phyloP scores from a whole-genome alignment of 2,888 invertebrate species.

The Pegoplata infirma region DNA sequence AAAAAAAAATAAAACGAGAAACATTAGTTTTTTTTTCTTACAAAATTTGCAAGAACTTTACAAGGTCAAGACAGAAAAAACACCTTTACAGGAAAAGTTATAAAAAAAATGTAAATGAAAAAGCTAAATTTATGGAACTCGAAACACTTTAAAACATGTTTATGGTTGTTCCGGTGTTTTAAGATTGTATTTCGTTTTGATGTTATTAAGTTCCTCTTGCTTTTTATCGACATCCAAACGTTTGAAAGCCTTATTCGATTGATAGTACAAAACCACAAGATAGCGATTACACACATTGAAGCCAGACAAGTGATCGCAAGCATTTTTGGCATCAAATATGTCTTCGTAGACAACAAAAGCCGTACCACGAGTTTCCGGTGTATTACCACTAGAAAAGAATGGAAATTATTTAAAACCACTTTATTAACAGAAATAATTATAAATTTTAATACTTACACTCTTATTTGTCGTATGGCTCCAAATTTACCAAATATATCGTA shows the following conservation, averaged over 20 bases:
- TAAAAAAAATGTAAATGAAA: not conserved
- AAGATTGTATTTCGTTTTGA: slow-evolving; percentile 96
- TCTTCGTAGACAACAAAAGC: slow-evolving; percentile 99
- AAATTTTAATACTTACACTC: slow-evolving; percentile 87
- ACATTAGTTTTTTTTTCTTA: not conserved
- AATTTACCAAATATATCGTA: slow-evolving; percentile 99
- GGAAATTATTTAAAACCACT: not conserved
- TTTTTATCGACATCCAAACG: slow-evolving; percentile 97
- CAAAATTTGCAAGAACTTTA: slow-evolving; percentile 4
- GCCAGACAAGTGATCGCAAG: slow-evolving; percentile 98
- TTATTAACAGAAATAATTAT: not conserved
- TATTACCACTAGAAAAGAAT: slow-evolving; percentile 87
- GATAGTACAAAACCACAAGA: slow-evolving; percentile 98
- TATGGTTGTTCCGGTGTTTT: slow-evolving; percentile 77
- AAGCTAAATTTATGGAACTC: too few species aligned
- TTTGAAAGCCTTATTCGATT: slow-evolving; percentile 97
- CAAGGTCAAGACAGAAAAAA: not conserved
- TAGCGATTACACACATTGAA: slow-evolving; percentile 99
- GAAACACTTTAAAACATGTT: not conserved
- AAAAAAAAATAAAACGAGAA: slow-evolving; percentile 18
- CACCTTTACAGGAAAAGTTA: not conserved
- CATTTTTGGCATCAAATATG: slow-evolving; percentile 99
- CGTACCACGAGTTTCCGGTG: slow-evolving; percentile 98
- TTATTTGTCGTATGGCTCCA: slow-evolving; percentile 98
- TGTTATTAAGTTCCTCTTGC: slow-evolving; percentile 95